A percentile compares a stretch with the other conserved stretches of the same genome.
Evolutionary conservation across 1,140 invertebrate species (phyloP).

Genomic region (Drusus annulatus): DNA sequence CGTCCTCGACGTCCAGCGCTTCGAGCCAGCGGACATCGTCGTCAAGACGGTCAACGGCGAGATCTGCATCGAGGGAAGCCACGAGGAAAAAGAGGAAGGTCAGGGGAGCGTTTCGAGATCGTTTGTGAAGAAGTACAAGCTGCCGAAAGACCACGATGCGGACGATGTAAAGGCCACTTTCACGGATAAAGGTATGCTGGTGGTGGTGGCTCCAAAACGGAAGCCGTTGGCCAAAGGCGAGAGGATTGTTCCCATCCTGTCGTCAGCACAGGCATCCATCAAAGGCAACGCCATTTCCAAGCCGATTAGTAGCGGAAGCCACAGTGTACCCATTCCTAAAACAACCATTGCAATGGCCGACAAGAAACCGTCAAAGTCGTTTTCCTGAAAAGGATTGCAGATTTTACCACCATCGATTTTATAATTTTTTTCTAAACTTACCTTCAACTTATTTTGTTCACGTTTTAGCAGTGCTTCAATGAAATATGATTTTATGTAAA

Average conservation of each 20-base stretch:
- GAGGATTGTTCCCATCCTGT: slow-evolving; percentile 63
- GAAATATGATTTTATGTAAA: no score
- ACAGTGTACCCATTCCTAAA: no score
- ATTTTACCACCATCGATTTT: no score
- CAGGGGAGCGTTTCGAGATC: slow-evolving; percentile 82
- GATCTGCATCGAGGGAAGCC: slow-evolving; percentile 77
- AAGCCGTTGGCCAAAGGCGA: slow-evolving; percentile 58
- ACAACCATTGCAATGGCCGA: no score
- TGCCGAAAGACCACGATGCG: slow-evolving; percentile 78
- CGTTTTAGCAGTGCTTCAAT: no score
- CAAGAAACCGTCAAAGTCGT: no score
- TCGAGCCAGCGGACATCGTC: slow-evolving; percentile 82
- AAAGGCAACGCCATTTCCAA: no score
- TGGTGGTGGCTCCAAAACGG: slow-evolving; percentile 74
- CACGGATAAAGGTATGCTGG: slow-evolving; percentile 82
- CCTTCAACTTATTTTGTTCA: no score
- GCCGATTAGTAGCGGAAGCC: no score
- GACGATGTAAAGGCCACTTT: slow-evolving; percentile 77
- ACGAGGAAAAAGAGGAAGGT: slow-evolving; percentile 82
- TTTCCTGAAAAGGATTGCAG: no score
- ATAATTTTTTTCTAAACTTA: no score
- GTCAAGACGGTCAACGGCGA: slow-evolving; percentile 81
- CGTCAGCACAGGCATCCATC: slow-evolving; percentile 52
- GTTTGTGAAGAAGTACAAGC: slow-evolving; percentile 78
- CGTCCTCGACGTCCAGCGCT: slow-evolving; percentile 85